phyloP scores from a whole-genome alignment of 2,113 vertebrate genomes.

The Probosciger aterrimus region DNA sequence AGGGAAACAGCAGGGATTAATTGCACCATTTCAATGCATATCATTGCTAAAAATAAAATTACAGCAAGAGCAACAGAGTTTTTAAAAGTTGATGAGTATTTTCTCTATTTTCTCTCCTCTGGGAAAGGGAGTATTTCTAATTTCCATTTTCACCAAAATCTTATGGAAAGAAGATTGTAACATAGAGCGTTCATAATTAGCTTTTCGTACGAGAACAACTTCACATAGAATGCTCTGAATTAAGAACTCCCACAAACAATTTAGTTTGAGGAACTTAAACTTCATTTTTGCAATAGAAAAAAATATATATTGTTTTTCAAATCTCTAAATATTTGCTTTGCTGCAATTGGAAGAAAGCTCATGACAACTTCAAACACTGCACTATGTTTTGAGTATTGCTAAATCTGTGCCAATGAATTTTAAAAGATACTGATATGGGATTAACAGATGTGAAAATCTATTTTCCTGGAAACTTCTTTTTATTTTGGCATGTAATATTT shows the following conservation, averaged over 20 bases:
- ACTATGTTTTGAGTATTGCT: not conserved
- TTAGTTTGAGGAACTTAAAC: not conserved
- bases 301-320: not conserved
- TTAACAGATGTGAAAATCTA: not conserved
- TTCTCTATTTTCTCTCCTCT: not conserved
- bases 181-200: not conserved
- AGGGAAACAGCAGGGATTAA: not conserved
- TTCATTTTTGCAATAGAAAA: not conserved
- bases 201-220: not conserved
- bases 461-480: slow-evolving; percentile 1
- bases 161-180: not conserved
- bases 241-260: not conserved
- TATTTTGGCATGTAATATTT: not conserved
- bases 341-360: not conserved
- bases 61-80: not conserved
- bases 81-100: not conserved
- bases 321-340: not conserved
- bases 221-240: not conserved
- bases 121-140: not conserved
- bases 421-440: not conserved
- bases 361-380: not conserved
- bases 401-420: not conserved
- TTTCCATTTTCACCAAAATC: not conserved
- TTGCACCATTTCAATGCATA: not conserved
- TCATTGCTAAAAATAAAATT: not conserved